Evolutionary conservation across 2,888 invertebrate species (phyloP).

Genomic region (Epistrophe eligans): DNA sequence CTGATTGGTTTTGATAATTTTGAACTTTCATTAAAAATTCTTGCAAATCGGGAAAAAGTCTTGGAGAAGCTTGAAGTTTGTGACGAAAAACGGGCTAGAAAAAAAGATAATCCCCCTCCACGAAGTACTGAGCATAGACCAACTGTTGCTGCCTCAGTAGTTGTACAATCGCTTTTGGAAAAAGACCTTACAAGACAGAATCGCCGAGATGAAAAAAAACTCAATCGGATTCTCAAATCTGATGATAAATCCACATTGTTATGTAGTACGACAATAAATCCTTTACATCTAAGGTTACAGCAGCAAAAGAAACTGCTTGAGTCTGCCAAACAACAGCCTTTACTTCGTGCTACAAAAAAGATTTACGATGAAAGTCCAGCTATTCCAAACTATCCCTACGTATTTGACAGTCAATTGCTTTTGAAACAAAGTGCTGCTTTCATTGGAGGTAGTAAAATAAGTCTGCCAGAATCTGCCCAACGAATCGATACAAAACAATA

Average conservation of each 20-base stretch:
- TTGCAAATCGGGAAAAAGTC: slow-evolving; percentile 87
- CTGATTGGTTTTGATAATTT: slow-evolving; percentile 93
- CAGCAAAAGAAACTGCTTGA: slow-evolving; percentile 82
- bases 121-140: slow-evolving; percentile 84
- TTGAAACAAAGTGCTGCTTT: slow-evolving; percentile 88
- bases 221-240: slow-evolving; percentile 82
- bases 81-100: slow-evolving; percentile 79
- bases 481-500: slow-evolving; percentile 90
- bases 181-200: slow-evolving; percentile 90
- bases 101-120: slow-evolving; percentile 58
- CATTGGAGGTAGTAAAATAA: slow-evolving; percentile 90
- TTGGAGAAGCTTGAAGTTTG: slow-evolving; percentile 80
- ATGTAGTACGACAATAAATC: slow-evolving; percentile 83
- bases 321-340: slow-evolving; percentile 80
- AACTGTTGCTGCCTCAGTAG: slow-evolving; percentile 91
- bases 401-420: slow-evolving; percentile 91
- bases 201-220: slow-evolving; percentile 93
- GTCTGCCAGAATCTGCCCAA: slow-evolving; percentile 91
- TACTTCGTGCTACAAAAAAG: slow-evolving; percentile 79
- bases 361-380: slow-evolving; percentile 57
- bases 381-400: slow-evolving; percentile 90
- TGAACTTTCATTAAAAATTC: slow-evolving; percentile 88
- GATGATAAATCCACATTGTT: slow-evolving; percentile 83
- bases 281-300: slow-evolving; percentile 81
- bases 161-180: slow-evolving; percentile 93